These are phyloP conservation scores for Lathronympha strigana DNA, from an alignment of 2,888 invertebrate genomes.

Conservation along the genomic window DNA sequence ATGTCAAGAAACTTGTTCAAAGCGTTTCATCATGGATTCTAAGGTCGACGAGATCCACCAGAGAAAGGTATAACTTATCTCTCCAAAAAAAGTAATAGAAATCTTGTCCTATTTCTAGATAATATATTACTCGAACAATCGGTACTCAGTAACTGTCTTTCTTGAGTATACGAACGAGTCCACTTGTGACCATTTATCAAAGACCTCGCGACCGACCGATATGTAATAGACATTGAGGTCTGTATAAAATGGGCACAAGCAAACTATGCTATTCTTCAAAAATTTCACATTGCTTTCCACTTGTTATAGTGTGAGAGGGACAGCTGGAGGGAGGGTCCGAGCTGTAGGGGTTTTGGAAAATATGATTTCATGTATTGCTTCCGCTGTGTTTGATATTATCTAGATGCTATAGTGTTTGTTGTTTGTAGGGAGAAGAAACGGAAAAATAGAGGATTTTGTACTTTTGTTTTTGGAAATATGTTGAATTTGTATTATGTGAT, in stretches of 20 bases:
- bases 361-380: constrained; percentile 36
- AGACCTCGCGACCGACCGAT: neutral
- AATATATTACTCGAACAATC: constrained; percentile 36
- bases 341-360: constrained; percentile 26
- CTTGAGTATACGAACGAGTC: constrained; percentile 3
- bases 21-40: neutral
- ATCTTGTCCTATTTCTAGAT: constrained; percentile 17
- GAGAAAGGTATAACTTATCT: constrained; percentile 2
- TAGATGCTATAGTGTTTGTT: constrained; percentile 15
- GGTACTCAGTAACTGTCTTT: constrained; percentile 24
- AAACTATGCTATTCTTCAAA: constrained; percentile 36
- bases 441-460: constrained; percentile 3
- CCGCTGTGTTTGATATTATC: constrained; percentile 14
- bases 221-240: neutral
- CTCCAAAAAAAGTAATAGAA: constrained; percentile 17
- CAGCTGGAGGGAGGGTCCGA: constrained; percentile 3
- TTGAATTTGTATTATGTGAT: neutral
- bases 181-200: constrained; percentile 18
- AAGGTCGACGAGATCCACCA: no score
- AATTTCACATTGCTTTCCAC: constrained; percentile 18
- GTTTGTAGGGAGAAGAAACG: neutral
- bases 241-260: constrained; percentile 3
- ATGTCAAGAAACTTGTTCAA: neutral
- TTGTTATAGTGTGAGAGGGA: constrained; percentile 16
- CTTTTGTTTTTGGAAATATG: neutral